phyloP scores from a whole-genome alignment of 2,888 invertebrate species.

The Pegoplata infirma region DNA sequence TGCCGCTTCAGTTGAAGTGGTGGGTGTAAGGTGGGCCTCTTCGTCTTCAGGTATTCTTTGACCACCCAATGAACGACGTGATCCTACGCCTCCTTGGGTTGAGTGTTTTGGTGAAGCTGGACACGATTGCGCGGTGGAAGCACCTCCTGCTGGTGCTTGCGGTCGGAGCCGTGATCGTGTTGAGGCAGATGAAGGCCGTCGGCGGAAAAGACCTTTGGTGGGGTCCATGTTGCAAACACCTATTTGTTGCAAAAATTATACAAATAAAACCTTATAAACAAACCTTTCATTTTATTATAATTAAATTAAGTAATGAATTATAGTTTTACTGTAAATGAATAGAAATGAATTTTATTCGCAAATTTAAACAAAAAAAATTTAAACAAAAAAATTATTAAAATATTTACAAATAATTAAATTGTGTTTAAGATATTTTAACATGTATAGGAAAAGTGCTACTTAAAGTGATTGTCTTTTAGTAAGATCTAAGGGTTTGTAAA shows the following conservation, averaged over 20 bases:
- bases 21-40: conserved; percentile 67
- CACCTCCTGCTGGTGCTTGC: conserved; percentile 67
- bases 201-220: conserved; percentile 76
- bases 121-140: conserved; percentile 74
- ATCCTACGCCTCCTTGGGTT: conserved; percentile 70
- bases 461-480: neutral
- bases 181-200: conserved; percentile 76
- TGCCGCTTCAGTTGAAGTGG: conserved; percentile 72
- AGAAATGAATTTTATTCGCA: neutral
- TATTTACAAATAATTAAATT: too few relatives aligned
- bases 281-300: neutral
- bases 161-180: conserved; percentile 74
- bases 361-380: neutral
- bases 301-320: conserved; percentile 15
- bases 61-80: conserved; percentile 74
- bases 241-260: conserved; percentile 56
- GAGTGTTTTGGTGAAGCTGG: conserved; percentile 77
- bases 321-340: too few relatives aligned
- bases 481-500: conserved; percentile 61
- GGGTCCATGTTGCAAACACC: conserved; percentile 78
- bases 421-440: too few relatives aligned
- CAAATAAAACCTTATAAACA: neutral
- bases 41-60: conserved; percentile 76
- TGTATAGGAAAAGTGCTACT: too few relatives aligned
- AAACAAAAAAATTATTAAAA: neutral